Percentiles rank a stretch among this genome's conserved stretches.
Evolutionary conservation across 2,113 vertebrate species (phyloP).

Genomic region (Colius striatus): DNA sequence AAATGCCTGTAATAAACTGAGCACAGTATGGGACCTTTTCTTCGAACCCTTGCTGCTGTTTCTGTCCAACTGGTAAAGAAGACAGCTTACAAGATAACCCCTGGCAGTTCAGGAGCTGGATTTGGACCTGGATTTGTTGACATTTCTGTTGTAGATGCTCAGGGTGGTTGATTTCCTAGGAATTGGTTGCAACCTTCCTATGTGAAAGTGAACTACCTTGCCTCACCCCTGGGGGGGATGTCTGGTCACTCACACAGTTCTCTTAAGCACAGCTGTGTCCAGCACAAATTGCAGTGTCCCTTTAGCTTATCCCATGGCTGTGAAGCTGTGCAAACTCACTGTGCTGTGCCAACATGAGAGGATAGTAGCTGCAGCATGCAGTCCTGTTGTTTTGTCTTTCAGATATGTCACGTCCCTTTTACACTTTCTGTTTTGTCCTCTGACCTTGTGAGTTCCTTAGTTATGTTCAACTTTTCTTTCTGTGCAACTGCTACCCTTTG

Average conservation of each 20-base stretch:
- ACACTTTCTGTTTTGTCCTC: neutral
- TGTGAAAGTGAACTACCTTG: neutral
- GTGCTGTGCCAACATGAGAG: neutral
- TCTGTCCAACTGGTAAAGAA: neutral
- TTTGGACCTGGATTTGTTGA: neutral
- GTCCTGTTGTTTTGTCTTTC: neutral
- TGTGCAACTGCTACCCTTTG: neutral
- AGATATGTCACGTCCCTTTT: neutral
- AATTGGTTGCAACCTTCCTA: neutral
- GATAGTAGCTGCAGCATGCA: neutral
- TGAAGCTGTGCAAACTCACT: neutral
- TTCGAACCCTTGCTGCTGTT: neutral
- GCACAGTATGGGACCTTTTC: neutral
- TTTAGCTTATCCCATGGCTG: neutral
- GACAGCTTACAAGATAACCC: neutral
- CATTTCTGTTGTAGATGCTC: neutral
- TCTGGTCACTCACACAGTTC: neutral
- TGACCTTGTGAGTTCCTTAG: neutral
- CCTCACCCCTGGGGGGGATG: neutral
- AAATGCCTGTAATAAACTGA: neutral
- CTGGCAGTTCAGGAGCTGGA: neutral
- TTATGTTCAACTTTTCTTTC: neutral
- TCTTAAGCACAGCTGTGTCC: fast-evolving
- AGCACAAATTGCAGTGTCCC: neutral
- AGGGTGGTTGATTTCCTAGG: neutral